These are phyloP conservation scores for Antennarius striatus DNA, from an alignment of 2,113 vertebrate species.

Conservation along the genomic window DNA sequence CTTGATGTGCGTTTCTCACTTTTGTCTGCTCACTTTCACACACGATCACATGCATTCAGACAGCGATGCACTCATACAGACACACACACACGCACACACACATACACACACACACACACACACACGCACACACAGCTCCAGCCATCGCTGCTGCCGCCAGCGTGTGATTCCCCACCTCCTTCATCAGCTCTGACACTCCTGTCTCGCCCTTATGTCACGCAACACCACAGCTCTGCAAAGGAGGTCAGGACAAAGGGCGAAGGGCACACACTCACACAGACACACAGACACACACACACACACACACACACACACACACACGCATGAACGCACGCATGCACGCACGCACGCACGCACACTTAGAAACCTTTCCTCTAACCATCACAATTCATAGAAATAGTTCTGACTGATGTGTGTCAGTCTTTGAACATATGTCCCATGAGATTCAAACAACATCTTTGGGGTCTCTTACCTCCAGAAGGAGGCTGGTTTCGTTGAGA, in stretches of 20 bases:
- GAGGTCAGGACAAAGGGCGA: constrained; percentile 48
- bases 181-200: constrained; percentile 53
- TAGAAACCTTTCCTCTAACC: neutral
- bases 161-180: constrained; percentile 44
- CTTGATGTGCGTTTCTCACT: constrained; percentile 55
- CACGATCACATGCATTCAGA: constrained; percentile 39
- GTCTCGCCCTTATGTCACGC: constrained; percentile 58
- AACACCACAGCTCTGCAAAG: constrained; percentile 47
- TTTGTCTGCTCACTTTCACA: constrained; percentile 60
- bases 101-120: constrained; percentile 1
- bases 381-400: constrained; percentile 12
- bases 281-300: neutral
- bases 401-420: constrained; percentile 1
- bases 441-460: neutral
- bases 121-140: constrained; percentile 7
- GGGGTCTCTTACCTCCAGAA: constrained; percentile 87
- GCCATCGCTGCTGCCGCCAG: constrained; percentile 1
- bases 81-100: constrained; percentile 15
- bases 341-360: constrained; percentile 14
- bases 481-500: constrained; percentile 86
- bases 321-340: constrained; percentile 14
- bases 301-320: too few relatives aligned
- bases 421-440: neutral
- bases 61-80: constrained; percentile 16
- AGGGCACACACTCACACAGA: constrained; percentile 27